These are phyloP conservation scores for Radopholus similis DNA, from an alignment of 1,140 invertebrate species.

Conservation along the genomic window DNA sequence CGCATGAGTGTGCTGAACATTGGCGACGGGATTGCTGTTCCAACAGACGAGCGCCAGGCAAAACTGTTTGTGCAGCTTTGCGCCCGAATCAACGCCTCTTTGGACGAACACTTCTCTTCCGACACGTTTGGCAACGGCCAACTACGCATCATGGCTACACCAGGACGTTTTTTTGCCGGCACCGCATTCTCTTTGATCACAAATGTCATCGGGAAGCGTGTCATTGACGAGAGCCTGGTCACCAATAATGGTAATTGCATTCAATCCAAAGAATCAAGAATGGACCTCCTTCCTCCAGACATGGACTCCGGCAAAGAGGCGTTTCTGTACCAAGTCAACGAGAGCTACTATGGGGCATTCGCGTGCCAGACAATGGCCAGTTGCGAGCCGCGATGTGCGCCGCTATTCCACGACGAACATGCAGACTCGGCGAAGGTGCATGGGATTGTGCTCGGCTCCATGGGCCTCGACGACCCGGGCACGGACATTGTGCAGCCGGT, in stretches of 20 bases:
- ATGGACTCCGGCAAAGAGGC: slow-evolving; percentile 63
- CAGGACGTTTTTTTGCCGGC: slow-evolving; percentile 87
- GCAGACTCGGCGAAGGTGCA: neutral
- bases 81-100: slow-evolving; percentile 69
- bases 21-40: slow-evolving; percentile 61
- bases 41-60: neutral
- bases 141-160: slow-evolving; percentile 80
- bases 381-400: slow-evolving; percentile 29
- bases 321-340: slow-evolving; percentile 91
- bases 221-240: slow-evolving; percentile 61
- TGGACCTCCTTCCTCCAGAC: slow-evolving; percentile 31
- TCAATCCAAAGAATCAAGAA: slow-evolving; percentile 11
- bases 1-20: slow-evolving; percentile 62
- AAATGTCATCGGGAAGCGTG: slow-evolving; percentile 76
- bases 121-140: slow-evolving; percentile 63
- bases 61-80: slow-evolving; percentile 64
- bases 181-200: slow-evolving; percentile 88
- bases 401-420: slow-evolving; percentile 22
- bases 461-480: slow-evolving; percentile 11
- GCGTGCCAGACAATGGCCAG: slow-evolving; percentile 71
- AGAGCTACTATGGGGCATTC: slow-evolving; percentile 93
- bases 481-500: slow-evolving; percentile 30
- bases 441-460: slow-evolving; percentile 8
- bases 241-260: slow-evolving; percentile 42
- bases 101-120: slow-evolving; percentile 75